Evolutionary conservation across 2,113 vertebrate species (phyloP).

Genomic region (Anguilla japonica): DNA sequence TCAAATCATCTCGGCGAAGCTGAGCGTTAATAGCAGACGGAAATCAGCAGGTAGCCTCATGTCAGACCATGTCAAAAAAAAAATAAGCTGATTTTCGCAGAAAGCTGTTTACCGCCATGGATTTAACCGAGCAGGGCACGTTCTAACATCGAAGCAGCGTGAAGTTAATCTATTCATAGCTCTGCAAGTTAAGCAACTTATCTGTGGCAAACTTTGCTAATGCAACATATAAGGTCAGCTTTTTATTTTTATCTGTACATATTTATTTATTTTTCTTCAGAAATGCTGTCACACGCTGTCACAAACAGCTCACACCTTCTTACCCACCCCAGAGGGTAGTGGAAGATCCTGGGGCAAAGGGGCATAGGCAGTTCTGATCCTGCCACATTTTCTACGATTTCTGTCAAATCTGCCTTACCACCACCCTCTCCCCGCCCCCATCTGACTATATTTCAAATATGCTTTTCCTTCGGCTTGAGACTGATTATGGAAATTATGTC

Average conservation of each 20-base stretch:
- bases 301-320: conserved; percentile 26
- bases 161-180: conserved; percentile 60
- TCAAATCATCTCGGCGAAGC: conserved; percentile 39
- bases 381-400: conserved; percentile 44
- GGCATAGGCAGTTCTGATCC: conserved; percentile 42
- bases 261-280: conserved; percentile 29
- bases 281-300: conserved; percentile 22
- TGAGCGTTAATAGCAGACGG: conserved; percentile 46
- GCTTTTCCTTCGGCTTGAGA: conserved; percentile 55
- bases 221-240: conserved; percentile 40
- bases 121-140: conserved; percentile 58
- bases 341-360: not conserved
- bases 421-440: conserved; percentile 30
- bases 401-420: not conserved
- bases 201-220: conserved; percentile 38
- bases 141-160: conserved; percentile 32
- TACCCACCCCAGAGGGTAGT: conserved; percentile 27
- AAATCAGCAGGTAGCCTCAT: conserved; percentile 62
- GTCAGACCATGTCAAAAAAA: conserved; percentile 60
- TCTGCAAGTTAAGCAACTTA: conserved; percentile 38
- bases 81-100: conserved; percentile 53
- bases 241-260: conserved; percentile 22
- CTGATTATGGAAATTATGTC: conserved; percentile 53
- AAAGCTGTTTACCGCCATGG: conserved; percentile 64
- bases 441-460: conserved; percentile 41